Conservation (phyloP, 2,888 invertebrate species). For the Ametastegia equiseti region DNA sequence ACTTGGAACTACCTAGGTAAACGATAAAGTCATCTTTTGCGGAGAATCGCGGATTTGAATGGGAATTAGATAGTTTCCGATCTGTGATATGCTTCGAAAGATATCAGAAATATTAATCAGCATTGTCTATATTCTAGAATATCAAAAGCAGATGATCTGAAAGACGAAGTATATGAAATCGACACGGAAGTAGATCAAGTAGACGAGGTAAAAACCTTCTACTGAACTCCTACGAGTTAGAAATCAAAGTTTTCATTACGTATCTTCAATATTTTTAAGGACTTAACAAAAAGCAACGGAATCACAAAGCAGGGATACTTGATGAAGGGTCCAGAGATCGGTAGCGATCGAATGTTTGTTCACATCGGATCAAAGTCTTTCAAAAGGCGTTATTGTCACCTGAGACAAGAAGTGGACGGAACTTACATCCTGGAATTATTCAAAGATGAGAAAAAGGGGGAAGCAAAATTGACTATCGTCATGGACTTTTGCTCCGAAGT, state of each 20-base stretch:
- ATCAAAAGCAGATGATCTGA: slow-evolving; percentile 79
- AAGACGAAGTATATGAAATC: slow-evolving; percentile 93
- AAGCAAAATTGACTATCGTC: slow-evolving; percentile 94
- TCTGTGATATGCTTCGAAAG: no score
- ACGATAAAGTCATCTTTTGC: slow-evolving; percentile 48
- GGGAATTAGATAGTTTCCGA: neutral
- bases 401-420: slow-evolving; percentile 93
- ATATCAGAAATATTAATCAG: neutral
- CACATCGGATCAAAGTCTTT: slow-evolving; percentile 96
- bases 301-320: slow-evolving; percentile 95
- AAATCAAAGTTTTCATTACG: neutral
- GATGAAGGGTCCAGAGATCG: slow-evolving; percentile 94
- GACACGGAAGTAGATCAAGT: slow-evolving; percentile 91
- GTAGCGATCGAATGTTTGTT: slow-evolving; percentile 92
- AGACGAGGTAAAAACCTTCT: slow-evolving; percentile 80
- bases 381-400: slow-evolving; percentile 92
- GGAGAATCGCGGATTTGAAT: neutral
- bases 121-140: slow-evolving; percentile 15
- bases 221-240: neutral
- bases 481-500: slow-evolving; percentile 97
- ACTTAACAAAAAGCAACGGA: slow-evolving; percentile 82
- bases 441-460: slow-evolving; percentile 94
- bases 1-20: slow-evolving; percentile 91
- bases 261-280: slow-evolving; percentile 66
- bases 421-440: slow-evolving; percentile 94